Conservation (phyloP, 2,797 vertebrate genomes). For the Anabacerthia variegaticeps region DNA sequence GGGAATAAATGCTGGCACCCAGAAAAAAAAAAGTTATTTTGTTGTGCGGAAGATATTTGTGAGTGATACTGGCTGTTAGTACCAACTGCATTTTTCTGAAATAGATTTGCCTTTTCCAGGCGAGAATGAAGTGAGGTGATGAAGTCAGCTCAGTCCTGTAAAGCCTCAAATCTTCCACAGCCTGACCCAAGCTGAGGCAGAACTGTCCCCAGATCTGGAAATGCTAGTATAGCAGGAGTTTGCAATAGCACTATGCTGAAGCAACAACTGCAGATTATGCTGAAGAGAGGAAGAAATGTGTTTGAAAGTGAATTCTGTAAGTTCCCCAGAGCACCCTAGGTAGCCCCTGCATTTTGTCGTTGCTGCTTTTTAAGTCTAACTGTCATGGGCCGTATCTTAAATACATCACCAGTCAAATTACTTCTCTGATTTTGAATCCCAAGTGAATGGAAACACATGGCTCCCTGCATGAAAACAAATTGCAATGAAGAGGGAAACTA, state of each 20-base stretch:
- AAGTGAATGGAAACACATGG: background rate
- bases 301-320: conserved; percentile 21
- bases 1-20: background rate
- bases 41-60: background rate
- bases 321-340: background rate
- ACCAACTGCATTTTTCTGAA: conserved; percentile 11
- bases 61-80: background rate
- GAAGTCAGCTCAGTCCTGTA: background rate
- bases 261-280: background rate
- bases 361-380: background rate
- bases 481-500: conserved; percentile 30
- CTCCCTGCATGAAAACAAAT: conserved; percentile 63
- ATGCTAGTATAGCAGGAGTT: background rate
- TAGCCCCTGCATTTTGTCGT: background rate
- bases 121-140: background rate
- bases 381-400: background rate
- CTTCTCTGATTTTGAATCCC: conserved; percentile 35
- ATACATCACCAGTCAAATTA: conserved; percentile 6
- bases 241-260: background rate
- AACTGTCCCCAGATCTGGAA: background rate
- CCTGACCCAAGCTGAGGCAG: background rate
- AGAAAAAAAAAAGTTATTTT: background rate
- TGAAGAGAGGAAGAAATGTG: background rate
- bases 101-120: conserved; percentile 29
- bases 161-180: background rate